Conservation (phyloP, 2,113 vertebrate genomes). For the Hippopotamus amphibius region DNA sequence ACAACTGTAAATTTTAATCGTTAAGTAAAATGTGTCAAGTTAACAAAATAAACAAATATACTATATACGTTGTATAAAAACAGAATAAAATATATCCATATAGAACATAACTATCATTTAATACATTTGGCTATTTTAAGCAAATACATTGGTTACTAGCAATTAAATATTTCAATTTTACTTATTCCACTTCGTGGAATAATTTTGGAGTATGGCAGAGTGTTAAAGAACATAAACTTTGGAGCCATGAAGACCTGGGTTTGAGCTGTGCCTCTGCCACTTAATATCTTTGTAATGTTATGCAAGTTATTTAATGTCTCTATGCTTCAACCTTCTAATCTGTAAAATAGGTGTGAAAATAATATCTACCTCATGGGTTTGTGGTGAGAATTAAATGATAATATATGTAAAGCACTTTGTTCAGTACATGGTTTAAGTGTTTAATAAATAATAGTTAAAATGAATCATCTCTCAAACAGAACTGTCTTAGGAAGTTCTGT, state of each 20-base stretch:
- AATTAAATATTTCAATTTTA: conserved; percentile 57
- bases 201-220: conserved; percentile 43
- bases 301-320: conserved; percentile 50
- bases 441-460: conserved; percentile 56
- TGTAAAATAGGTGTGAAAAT: conserved; percentile 59
- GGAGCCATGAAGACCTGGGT: conserved; percentile 29
- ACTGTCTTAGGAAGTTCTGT: conserved; percentile 51
- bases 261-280: conserved; percentile 59
- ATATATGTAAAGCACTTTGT: conserved; percentile 44
- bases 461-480: conserved; percentile 11
- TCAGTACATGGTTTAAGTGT: conserved; percentile 35
- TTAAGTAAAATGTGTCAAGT: conserved; percentile 46
- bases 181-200: conserved; percentile 45
- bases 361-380: conserved; percentile 24
- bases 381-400: conserved; percentile 54
- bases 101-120: conserved; percentile 16
- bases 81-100: conserved; percentile 28
- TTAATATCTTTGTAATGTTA: conserved; percentile 60
- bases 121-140: conserved; percentile 39
- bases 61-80: conserved; percentile 38
- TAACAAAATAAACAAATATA: conserved; percentile 38
- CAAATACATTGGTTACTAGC: conserved; percentile 22
- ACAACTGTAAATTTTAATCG: not conserved
- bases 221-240: conserved; percentile 46
- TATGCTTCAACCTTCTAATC: conserved; percentile 11